Conservation (phyloP, 1,140 invertebrate genomes). For the Batillaria attramentaria region DNA sequence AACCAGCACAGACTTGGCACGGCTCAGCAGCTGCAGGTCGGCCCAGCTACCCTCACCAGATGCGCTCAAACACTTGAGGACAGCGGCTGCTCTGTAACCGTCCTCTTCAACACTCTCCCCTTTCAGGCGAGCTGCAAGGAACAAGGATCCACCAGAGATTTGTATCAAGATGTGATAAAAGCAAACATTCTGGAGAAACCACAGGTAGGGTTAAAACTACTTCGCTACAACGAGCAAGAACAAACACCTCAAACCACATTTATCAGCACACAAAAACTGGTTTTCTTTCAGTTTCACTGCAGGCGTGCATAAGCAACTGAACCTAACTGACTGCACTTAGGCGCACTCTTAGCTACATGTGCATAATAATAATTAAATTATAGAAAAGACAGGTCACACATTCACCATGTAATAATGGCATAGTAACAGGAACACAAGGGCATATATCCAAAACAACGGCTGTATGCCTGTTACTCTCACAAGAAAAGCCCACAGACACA, state of each 20-base stretch:
- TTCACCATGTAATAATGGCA: too few species aligned
- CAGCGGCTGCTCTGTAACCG: constrained; percentile 9
- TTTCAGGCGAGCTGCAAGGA: constrained; percentile 22
- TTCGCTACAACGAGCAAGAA: background rate
- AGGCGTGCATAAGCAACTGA: too few species aligned
- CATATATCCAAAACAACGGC: too few species aligned
- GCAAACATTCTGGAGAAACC: background rate
- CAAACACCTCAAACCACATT: too few species aligned
- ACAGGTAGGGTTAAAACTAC: background rate
- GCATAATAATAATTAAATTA: background rate
- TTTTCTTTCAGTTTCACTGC: too few species aligned
- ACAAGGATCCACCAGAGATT: background rate
- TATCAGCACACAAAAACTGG: too few species aligned
- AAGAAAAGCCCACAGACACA: background rate
- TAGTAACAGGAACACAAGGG: too few species aligned
- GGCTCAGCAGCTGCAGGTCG: constrained; percentile 32
- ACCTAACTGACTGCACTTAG: too few species aligned
- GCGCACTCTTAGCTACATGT: too few species aligned
- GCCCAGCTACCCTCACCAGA: constrained; percentile 27
- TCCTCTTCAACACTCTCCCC: constrained; percentile 30
- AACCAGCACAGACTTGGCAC: constrained; percentile 30
- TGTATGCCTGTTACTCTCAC: too few species aligned
- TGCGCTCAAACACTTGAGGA: constrained; percentile 26
- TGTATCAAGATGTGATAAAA: background rate
- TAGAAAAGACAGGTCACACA: background rate